Conservation (phyloP, 2,888 invertebrate genomes). For the Linnaemya vulpina region DNA sequence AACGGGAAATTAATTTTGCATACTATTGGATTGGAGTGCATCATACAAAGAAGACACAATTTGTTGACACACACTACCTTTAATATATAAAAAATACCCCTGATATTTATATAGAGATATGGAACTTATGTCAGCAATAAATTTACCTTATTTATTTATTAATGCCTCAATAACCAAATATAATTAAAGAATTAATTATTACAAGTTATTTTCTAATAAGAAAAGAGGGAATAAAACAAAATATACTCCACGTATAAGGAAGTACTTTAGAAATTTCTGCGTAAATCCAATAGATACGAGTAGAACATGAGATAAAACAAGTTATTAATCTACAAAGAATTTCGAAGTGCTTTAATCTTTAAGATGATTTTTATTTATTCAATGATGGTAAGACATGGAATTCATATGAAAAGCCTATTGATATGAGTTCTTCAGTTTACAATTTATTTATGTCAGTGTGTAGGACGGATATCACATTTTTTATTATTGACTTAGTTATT, state of each 20-base stretch:
- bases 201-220: conserved; percentile 9
- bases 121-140: conserved; percentile 33
- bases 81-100: neutral
- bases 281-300: neutral
- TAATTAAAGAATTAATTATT: conserved; percentile 66
- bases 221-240: neutral
- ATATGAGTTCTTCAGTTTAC: too few species aligned
- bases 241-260: neutral
- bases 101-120: neutral
- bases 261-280: neutral
- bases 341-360: neutral
- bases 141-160: conserved; percentile 41
- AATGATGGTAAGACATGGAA: neutral
- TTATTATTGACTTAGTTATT: too few species aligned
- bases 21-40: conserved; percentile 50
- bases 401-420: too few species aligned
- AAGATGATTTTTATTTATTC: neutral
- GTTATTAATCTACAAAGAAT: neutral
- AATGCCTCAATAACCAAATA: conserved; percentile 66
- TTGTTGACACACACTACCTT: conserved; percentile 26
- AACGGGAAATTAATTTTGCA: conserved; percentile 68
- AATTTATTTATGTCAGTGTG: too few species aligned
- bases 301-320: neutral
- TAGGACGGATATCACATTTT: too few species aligned
- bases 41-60: conserved; percentile 37